phyloP scores from a whole-genome alignment of 2,797 vertebrate genomes.

The Harpagifer antarcticus region DNA sequence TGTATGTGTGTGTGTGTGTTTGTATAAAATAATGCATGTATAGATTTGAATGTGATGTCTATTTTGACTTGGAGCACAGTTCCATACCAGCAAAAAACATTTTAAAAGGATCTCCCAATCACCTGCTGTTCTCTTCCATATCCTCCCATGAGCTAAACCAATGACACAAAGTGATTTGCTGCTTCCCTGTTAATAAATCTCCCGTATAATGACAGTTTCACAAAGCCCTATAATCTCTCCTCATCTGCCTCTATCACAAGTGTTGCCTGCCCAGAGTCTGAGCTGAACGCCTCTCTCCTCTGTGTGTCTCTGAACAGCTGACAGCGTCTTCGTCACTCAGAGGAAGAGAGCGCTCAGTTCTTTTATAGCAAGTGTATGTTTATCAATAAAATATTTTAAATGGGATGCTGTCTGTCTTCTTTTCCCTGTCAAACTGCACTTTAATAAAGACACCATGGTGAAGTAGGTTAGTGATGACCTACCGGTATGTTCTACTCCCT shows the following conservation, averaged over 20 bases:
- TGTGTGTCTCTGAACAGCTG: slow-evolving; percentile 63
- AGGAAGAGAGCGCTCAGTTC: slow-evolving; percentile 85
- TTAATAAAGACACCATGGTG: not conserved
- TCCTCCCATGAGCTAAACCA: slow-evolving; percentile 60
- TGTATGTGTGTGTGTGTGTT: too few relatives aligned
- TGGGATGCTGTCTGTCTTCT: slow-evolving; percentile 19
- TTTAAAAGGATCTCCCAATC: slow-evolving; percentile 48
- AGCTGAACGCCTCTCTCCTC: slow-evolving; percentile 47
- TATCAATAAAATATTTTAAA: slow-evolving; percentile 97
- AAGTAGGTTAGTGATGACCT: too few relatives aligned
- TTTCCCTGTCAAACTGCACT: not conserved
- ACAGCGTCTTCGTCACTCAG: slow-evolving; percentile 75
- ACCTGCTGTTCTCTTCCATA: slow-evolving; percentile 38
- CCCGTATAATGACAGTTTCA: slow-evolving; percentile 24
- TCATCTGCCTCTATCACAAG: slow-evolving; percentile 65
- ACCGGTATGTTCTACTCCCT: too few relatives aligned
- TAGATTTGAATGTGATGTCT: slow-evolving; percentile 53
- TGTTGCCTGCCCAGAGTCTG: slow-evolving; percentile 65
- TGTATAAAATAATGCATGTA: slow-evolving; percentile 36
- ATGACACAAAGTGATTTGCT: slow-evolving; percentile 69
- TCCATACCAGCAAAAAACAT: slow-evolving; percentile 79
- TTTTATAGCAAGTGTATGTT: slow-evolving; percentile 99
- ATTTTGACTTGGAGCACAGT: slow-evolving; percentile 72
- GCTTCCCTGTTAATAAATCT: slow-evolving; percentile 55
- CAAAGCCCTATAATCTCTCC: slow-evolving; percentile 42